Percentiles rank a stretch among this genome's conserved stretches.
phyloP scores from a whole-genome alignment of 2,888 invertebrate genomes.

The Dinocampus coccinellae region DNA sequence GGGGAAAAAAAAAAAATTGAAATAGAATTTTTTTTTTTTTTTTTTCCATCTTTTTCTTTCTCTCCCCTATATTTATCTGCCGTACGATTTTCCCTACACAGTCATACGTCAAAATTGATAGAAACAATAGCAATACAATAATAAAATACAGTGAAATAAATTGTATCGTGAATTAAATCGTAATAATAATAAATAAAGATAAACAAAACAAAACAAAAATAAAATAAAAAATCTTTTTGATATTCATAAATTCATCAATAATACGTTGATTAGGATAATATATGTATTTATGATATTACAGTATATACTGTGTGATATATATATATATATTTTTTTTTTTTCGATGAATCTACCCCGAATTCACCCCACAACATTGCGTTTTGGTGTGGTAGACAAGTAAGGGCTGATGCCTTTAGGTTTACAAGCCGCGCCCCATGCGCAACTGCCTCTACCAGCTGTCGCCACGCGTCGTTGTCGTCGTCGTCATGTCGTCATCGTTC shows the following conservation, averaged over 20 bases:
- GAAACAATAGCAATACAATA: background rate
- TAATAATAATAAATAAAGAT: too few species aligned
- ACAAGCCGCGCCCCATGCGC: constrained; percentile 32
- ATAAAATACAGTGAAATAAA: background rate
- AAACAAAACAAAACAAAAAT: too few species aligned
- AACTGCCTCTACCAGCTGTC: constrained; percentile 50
- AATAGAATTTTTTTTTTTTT: background rate
- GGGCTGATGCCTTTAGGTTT: constrained; percentile 14
- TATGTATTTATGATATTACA: too few species aligned
- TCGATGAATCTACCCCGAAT: background rate
- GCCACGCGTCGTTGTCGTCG: constrained; percentile 31
- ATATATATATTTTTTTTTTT: too few species aligned
- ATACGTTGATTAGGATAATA: constrained; percentile 1
- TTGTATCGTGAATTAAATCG: background rate
- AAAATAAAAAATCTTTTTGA: background rate
- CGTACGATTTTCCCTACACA: background rate
- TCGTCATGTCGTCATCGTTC: too few species aligned
- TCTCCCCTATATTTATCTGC: too few species aligned
- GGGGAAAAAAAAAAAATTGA: too few species aligned
- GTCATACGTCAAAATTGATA: too few species aligned
- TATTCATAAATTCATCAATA: background rate
- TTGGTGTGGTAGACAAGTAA: constrained; percentile 20
- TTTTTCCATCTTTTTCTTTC: too few species aligned
- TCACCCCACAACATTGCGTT: background rate
- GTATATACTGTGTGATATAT: too few species aligned